Percentiles rank a stretch among this genome's conserved stretches.
Conservation (phyloP, 2,113 vertebrate genomes). For the Menura novaehollandiae region DNA sequence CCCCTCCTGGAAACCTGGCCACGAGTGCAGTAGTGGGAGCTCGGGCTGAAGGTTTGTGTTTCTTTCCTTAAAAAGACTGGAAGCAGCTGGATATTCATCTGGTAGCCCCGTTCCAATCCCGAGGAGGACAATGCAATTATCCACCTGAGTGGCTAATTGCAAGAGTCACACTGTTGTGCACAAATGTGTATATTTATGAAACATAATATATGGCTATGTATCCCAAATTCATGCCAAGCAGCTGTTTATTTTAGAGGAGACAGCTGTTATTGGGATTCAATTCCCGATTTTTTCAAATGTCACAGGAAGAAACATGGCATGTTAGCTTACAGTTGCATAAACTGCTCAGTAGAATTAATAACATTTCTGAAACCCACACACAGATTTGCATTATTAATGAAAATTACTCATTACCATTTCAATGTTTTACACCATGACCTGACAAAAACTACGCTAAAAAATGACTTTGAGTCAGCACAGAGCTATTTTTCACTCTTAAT, state of each 20-base stretch:
- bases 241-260: background rate
- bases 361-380: background rate
- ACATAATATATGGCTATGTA: background rate
- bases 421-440: background rate
- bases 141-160: constrained; percentile 17
- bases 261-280: constrained; percentile 37
- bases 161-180: background rate
- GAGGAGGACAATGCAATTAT: constrained; percentile 5
- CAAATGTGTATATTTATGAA: background rate
- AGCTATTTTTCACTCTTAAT: background rate
- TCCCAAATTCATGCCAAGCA: background rate
- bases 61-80: background rate
- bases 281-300: constrained; percentile 45
- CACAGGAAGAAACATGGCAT: background rate
- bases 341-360: constrained; percentile 2
- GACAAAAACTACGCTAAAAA: background rate
- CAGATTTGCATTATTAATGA: constrained; percentile 36
- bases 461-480: background rate
- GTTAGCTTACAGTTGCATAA: background rate
- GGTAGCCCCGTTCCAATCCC: background rate
- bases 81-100: constrained; percentile 42
- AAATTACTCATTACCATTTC: background rate
- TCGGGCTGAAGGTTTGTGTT: background rate
- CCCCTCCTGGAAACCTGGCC: background rate
- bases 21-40: background rate